These are phyloP conservation scores for Zonitis immaculata DNA, from an alignment of 2,888 invertebrate genomes.

Conservation along the genomic window DNA sequence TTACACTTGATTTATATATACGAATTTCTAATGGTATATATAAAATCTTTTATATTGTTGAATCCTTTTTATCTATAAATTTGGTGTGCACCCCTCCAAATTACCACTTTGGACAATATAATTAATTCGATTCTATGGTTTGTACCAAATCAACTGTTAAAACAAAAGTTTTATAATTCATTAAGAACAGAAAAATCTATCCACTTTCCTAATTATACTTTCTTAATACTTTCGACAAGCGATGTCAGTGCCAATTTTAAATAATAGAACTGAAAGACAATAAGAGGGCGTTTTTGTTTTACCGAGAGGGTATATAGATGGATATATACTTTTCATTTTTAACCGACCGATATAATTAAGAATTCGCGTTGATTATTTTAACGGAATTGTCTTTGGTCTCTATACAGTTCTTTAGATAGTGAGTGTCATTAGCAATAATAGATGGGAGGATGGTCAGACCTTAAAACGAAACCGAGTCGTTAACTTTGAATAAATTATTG, in stretches of 20 bases:
- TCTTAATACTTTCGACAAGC: conserved; percentile 42
- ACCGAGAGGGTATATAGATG: too few species aligned
- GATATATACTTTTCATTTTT: conserved; percentile 47
- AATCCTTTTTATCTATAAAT: too few species aligned
- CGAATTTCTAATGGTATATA: too few species aligned
- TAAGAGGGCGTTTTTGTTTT: conserved; percentile 26
- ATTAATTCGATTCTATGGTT: conserved; percentile 31
- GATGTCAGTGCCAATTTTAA: conserved; percentile 39
- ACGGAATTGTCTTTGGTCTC: conserved; percentile 44
- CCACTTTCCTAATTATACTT: conserved; percentile 39
- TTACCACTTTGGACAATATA: conserved; percentile 13
- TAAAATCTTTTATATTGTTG: background rate
- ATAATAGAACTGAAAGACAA: conserved; percentile 38
- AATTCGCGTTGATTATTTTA: conserved; percentile 46
- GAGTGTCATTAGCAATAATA: conserved; percentile 49
- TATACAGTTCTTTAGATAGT: conserved; percentile 43
- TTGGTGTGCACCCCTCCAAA: background rate
- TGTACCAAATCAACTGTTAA: conserved; percentile 41
- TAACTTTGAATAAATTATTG: conserved; percentile 47
- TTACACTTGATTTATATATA: background rate
- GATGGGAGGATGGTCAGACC: conserved; percentile 41
- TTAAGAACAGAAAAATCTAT: conserved; percentile 40
- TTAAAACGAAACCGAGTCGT: conserved; percentile 38
- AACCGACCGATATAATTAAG: conserved; percentile 43
- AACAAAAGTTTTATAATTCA: conserved; percentile 42